Base-by-base conservation (phyloP, 2,888 invertebrate genomes). In the Dryobotodes eremita region DNA sequence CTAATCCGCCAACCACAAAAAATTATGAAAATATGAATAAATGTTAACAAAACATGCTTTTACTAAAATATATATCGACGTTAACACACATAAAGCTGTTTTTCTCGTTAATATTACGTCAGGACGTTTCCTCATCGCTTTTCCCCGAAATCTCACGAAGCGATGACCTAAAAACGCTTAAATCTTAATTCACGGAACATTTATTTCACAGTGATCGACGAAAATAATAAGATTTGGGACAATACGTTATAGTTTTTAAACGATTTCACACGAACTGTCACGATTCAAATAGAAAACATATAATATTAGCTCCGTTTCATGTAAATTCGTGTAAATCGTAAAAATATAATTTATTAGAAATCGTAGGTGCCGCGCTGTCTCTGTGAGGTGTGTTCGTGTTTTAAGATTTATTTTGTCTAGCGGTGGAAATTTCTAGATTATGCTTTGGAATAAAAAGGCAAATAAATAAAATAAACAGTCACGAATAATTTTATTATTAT, bases 321-420 rank as follows among this genome's bases (percentile, higher is more conserved):
- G 72, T 36, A 42, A 50, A 20, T 76, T 79, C 55, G 42, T 61
- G 75, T 42, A 62, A 73, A 68, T 73, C 75, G 70, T 84, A 75
- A 71, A 73, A 86, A 79, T 71, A 79, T 79, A 64, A 76, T 84
- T 85, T 74, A 85, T 61, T 3, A 0, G 55, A n/a, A 20, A 36
- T 86, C 79, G 84, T 85, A 85, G 87, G 87, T 74, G 80, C 84
- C 84, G 53, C 46, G 73, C 79, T 15, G 87, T 86, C 87, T 85
- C 68, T 15, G 36, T 31, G 50, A 62, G 23, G 13, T 62, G 31
- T 31, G 65, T 42, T 76, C n/a, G 6, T 55, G 26, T 70, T 70
- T 66, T 62, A 46, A 61, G 50, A 57, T 48, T 59, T 68, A 42
- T 53, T 53, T 53, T 15, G 17, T 64, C 17, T 50, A 13, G 5